These are phyloP conservation scores for Chymomyza procnemis DNA, from an alignment of 2,888 invertebrate genomes.

Conservation along the genomic window DNA sequence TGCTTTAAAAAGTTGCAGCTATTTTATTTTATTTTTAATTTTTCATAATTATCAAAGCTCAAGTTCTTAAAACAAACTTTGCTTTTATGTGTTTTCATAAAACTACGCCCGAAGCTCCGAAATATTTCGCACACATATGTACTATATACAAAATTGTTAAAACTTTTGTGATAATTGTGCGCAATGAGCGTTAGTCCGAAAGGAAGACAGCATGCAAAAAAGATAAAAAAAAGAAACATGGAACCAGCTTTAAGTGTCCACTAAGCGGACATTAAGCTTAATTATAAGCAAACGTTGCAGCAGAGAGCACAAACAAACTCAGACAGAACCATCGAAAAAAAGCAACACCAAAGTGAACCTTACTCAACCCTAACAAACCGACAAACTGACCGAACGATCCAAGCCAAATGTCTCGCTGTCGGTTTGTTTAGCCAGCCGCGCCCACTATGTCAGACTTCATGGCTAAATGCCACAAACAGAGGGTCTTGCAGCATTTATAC, in stretches of 20 bases:
- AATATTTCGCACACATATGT: not conserved
- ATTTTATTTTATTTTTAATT: not conserved
- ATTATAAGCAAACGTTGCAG: conserved; percentile 48
- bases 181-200: not conserved
- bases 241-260: conserved; percentile 1
- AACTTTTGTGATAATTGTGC: not conserved
- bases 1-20: not conserved
- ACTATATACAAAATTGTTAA: not conserved
- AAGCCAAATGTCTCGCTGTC: not conserved
- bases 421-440: not conserved
- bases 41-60: not conserved
- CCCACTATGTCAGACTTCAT: not conserved
- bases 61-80: not conserved
- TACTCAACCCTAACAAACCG: not conserved
- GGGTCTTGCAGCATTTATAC: not conserved
- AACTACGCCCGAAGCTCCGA: not conserved
- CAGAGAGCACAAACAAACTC: conserved; percentile 13
- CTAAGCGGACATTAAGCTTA: conserved; percentile 53
- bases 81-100: not conserved
- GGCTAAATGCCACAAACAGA: not conserved
- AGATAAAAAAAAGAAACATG: not conserved
- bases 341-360: conserved; percentile 12
- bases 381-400: not conserved
- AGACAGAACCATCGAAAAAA: not conserved
- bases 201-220: not conserved